Conservation (phyloP, 2,797 vertebrate genomes). For the Microhierax caerulescens region DNA sequence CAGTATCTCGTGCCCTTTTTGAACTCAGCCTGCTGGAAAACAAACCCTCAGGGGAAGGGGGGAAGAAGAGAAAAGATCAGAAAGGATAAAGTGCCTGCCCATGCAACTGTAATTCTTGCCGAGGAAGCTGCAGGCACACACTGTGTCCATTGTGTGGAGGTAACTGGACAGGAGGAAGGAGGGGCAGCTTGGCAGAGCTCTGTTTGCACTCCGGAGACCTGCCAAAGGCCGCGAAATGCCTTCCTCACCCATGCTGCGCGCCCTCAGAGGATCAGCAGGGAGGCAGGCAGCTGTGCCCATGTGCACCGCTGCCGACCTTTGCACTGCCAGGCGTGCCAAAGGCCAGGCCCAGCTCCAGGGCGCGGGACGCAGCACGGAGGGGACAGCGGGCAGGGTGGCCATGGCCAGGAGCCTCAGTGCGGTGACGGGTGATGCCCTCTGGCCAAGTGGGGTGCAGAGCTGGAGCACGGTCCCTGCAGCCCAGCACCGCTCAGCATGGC, state of each 20-base stretch:
- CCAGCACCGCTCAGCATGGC: fast-evolving
- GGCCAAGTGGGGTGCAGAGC: neutral
- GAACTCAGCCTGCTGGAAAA: conserved; percentile 51
- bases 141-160: conserved; percentile 29
- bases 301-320: neutral
- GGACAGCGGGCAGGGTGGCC: neutral
- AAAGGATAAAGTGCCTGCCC: conserved; percentile 42
- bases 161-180: conserved; percentile 29
- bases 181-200: neutral
- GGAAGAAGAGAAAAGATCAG: neutral
- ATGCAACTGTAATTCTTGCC: conserved; percentile 9
- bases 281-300: fast-evolving
- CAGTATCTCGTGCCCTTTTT: conserved; percentile 36
- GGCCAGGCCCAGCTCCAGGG: neutral
- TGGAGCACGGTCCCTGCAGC: neutral
- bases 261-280: no score
- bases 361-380: fast-evolving
- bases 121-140: conserved; percentile 33
- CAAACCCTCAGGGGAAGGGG: neutral
- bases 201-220: neutral
- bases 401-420: neutral
- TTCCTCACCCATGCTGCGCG: neutral
- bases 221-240: neutral
- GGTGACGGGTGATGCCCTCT: fast-evolving
- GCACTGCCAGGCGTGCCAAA: neutral